Evolutionary conservation across 2,113 vertebrate genomes (phyloP).

Genomic region (Phainopepla nitens): DNA sequence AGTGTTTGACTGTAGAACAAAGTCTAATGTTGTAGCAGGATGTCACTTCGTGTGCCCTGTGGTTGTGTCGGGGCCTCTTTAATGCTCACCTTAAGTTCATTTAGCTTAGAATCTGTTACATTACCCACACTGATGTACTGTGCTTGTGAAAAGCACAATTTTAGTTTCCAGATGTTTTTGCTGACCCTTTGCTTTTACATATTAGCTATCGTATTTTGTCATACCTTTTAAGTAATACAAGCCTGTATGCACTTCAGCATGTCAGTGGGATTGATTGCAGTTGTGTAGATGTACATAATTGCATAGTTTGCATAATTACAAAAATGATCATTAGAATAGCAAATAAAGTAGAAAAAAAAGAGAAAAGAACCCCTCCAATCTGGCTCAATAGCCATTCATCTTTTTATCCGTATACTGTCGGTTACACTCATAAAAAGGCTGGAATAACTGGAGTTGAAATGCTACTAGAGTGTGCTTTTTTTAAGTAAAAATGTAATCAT

Average conservation of each 20-base stretch:
- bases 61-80: neutral
- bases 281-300: neutral
- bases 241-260: neutral
- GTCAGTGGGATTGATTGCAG: neutral
- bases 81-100: neutral
- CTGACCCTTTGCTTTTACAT: neutral
- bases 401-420: neutral
- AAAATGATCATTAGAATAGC: neutral
- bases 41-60: fast-evolving
- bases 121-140: neutral
- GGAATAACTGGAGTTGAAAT: neutral
- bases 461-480: neutral
- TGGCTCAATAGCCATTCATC: neutral
- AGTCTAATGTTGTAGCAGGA: neutral
- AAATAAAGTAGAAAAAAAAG: neutral
- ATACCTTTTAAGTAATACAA: neutral
- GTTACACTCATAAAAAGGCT: neutral
- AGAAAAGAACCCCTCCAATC: neutral
- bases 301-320: neutral
- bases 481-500: neutral
- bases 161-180: neutral
- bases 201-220: neutral
- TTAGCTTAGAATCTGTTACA: neutral
- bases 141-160: neutral
- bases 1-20: neutral